These are phyloP conservation scores for Drosophila borborema DNA, from an alignment of 2,888 invertebrate species.

Conservation along the genomic window DNA sequence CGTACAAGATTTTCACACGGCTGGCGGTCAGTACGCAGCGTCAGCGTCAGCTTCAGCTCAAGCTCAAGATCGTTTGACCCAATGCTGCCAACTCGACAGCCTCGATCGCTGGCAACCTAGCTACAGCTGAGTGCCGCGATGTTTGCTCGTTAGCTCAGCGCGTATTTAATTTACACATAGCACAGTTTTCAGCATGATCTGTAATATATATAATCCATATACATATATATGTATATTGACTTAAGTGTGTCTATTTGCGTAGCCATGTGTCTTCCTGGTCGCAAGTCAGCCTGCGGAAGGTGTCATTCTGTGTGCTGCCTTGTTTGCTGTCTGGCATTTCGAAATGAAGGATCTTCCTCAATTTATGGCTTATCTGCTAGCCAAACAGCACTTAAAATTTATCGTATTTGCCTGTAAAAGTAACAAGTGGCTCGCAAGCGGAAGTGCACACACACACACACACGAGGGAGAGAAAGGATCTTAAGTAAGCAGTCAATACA, in stretches of 20 bases:
- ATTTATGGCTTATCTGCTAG: constrained; percentile 63
- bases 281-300: constrained; percentile 39
- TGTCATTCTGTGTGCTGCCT: constrained; percentile 45
- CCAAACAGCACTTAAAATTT: constrained; percentile 70
- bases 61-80: constrained; percentile 51
- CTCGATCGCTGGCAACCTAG: constrained; percentile 17
- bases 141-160: constrained; percentile 22
- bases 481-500: constrained; percentile 17
- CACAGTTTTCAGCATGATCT: constrained; percentile 53
- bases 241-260: constrained; percentile 15
- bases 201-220: neutral
- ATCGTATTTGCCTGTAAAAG: constrained; percentile 61
- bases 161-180: constrained; percentile 36
- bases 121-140: constrained; percentile 36
- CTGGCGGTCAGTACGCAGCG: constrained; percentile 29
- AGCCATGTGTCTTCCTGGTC: constrained; percentile 34
- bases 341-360: constrained; percentile 54
- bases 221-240: constrained; percentile 1
- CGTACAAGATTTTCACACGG: constrained; percentile 77
- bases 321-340: constrained; percentile 47
- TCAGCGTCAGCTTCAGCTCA: neutral
- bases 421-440: constrained; percentile 73
- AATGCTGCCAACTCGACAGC: constrained; percentile 39
- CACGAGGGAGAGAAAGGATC: constrained; percentile 44
- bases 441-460: constrained; percentile 50